Evolutionary conservation across 1,140 invertebrate species (phyloP).

Genomic region (Drosophila eugracilis): DNA sequence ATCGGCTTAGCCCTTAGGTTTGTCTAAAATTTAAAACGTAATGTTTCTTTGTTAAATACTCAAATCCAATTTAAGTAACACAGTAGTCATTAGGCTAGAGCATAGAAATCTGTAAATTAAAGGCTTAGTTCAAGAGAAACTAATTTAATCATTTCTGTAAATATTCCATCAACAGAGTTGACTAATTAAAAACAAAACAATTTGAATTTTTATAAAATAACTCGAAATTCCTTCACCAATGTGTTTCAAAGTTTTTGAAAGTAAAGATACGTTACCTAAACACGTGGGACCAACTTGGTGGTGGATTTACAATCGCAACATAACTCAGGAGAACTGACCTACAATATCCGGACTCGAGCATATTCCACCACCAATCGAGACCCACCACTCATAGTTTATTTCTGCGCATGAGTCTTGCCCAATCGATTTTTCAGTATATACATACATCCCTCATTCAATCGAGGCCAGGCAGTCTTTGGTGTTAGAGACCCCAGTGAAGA

Average conservation of each 20-base stretch:
- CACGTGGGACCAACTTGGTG: not conserved
- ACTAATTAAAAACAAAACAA: not conserved
- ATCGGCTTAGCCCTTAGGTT: slow-evolving; percentile 43
- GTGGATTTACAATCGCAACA: not conserved
- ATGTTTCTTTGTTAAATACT: slow-evolving; percentile 9
- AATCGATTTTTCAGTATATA: slow-evolving; percentile 45
- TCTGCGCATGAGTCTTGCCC: slow-evolving; percentile 34
- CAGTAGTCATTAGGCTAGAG: slow-evolving; percentile 32
- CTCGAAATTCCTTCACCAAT: not conserved
- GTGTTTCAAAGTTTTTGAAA: not conserved
- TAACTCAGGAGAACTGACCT: slow-evolving; percentile 23
- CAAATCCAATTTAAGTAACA: not conserved
- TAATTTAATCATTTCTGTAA: slow-evolving; percentile 12
- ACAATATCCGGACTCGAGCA: not conserved
- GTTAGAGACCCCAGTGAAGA: too few relatives aligned
- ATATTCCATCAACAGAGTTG: too few relatives aligned
- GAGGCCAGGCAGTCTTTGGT: slow-evolving; percentile 20
- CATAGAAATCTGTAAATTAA: slow-evolving; percentile 16
- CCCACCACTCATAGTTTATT: slow-evolving; percentile 25
- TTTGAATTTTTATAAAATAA: too few relatives aligned
- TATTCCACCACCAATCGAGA: slow-evolving; percentile 13
- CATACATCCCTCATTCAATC: slow-evolving; percentile 20
- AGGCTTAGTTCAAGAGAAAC: not conserved
- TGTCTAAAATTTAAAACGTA: slow-evolving; percentile 24
- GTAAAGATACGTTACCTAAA: not conserved